Base-by-base conservation (phyloP, 2,888 invertebrate genomes). In the Onchidella celtica region DNA sequence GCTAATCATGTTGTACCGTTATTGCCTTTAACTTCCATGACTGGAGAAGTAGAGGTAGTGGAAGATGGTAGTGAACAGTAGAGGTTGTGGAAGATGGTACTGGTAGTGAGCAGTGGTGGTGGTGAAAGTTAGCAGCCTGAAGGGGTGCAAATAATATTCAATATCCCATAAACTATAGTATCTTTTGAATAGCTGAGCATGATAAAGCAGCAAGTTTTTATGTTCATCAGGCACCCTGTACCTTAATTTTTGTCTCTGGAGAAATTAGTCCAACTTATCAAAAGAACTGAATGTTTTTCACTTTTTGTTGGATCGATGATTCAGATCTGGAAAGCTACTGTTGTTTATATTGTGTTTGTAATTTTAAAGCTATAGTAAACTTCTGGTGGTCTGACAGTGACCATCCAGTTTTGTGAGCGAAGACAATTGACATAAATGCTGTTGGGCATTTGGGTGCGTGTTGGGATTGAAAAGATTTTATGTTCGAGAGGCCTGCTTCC, bases 1-100 rank as follows among this genome's bases (percentile, higher is more conserved):
- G 72, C 72, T 14, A 79, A 72, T 55, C 72, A 72, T 73, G 70
- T 63, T 40, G 72, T 79, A 2, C 79, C 72, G 3, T 21, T 79
- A 29, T 14, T 76, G 6, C 40, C 27, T n/a, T 29, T 76, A 3
- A 38, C 40, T 9, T 14, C 29, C 4, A 24, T 14, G 4, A 17
- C 4, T 61, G 40, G 14, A 6, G 65, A 17, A 27, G 74, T 4
- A 65, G 65, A 29, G 66, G 17, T 14, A 17, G 66, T 66, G 11
- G 32, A 66, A 29, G 66, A 11, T 47, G 47, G 47, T 17, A 47
- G 47, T 17, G 6, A 6, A 11, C 47, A 47, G 47, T 6, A 47
- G 47, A 6, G 9, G 17, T 47, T 6, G 17, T 47, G 6, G 6
- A 47, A 6, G 9, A 6, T 47, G 47, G n/a, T n/a, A n/a, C n/a